Evolutionary conservation across 2,113 vertebrate genomes (phyloP), one percentile per base, ranked within the genome.

Genomic region (Lepus timidus): DNA sequence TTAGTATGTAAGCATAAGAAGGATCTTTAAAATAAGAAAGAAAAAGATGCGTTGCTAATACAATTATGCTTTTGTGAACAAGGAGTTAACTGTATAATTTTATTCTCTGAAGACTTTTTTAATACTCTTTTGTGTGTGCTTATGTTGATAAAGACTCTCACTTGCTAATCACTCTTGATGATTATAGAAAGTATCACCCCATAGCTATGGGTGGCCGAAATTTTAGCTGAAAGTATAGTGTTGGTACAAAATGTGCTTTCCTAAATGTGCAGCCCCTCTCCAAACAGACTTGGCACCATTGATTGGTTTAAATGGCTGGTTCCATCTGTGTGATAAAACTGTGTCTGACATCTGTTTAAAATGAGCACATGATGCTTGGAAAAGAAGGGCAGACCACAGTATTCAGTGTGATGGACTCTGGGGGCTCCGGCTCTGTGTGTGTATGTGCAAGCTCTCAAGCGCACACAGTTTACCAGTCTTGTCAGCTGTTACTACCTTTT

Each of bases 401-500:
- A 97, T 95, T 97, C 96, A 97, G 96, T 88, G 78, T 98, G 97
- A 98, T 97, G 94, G 96, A 97, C 98, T 97, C 97, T 95, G 96
- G 95, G 92, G 97, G 96, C 93, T 93, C 96, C 33, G 93, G 95
- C 25, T 39, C 49, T 85, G 2, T 80, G 75, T 96, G 95, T 94
- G 96, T 67, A 17, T 29, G 70, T 44, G 13, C 12, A 36, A 91
- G 49, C n/a, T 85, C 61, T 9, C 19, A 3, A 25, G 67, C 95
- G 98, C 92, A 52, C 93, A 95, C 92, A 96, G 96, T 97, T 98
- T 98, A 98, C 99, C 98, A 98, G 98, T 98, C 98, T 98, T 98
- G 98, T 99, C 98, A 98, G 97, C 98, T 98, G 97, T 98, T 98
- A 97, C 97, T 98, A 97, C 97, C 96, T 98, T 98, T 98, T 98